Evolutionary conservation across 1,140 invertebrate genomes (phyloP), one percentile per base, ranked within the genome.

Genomic region (Zaprionus ghesquierei): DNA sequence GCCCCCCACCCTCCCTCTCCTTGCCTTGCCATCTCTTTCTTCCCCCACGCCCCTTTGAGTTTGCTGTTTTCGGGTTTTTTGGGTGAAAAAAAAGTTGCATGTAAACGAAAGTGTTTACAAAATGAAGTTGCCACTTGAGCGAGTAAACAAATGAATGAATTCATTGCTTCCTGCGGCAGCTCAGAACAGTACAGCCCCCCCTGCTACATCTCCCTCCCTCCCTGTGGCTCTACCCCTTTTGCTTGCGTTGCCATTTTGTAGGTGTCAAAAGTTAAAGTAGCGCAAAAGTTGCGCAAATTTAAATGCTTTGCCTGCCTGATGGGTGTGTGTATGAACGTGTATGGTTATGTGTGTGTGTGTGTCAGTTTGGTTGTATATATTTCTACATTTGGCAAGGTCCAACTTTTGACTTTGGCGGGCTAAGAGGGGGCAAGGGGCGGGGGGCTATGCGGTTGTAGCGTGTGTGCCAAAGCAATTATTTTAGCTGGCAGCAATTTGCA

Each of bases 91-190:
- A 79, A 87, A 87, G 79, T 87, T 89, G 80, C 87, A 89, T 87
- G 84, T 89, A 87, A 87, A 87, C 84, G 84, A 87, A 87, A 87
- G 84, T 87, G 84, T 87, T 87, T 87, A 87, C 84, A 87, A 84
- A 87, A 87, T 87, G 84, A 87, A 87, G 85, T 89, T 87, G 84
- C 84, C 84, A 87, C 84, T 87, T 87, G 79, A 87, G 81, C 80
- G 84, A 89, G 85, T 87, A 87, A 87, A 87, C 85, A 87, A 87
- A 87, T 87, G 84, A 87, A 89, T 87, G 84, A 87, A 87, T 87
- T 87, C 84, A 87, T 87, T 87, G 84, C 84, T 87, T 77, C 77
- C 77, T 69, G 54, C 61, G 33, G 59, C 44, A 8, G 6, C 27
- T 25, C 25, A 5, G 25, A 25, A 5, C 25, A 31, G 31, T 63